phyloP scores from a whole-genome alignment of 2,888 invertebrate genomes.

The Ecdyonurus torrentis region DNA sequence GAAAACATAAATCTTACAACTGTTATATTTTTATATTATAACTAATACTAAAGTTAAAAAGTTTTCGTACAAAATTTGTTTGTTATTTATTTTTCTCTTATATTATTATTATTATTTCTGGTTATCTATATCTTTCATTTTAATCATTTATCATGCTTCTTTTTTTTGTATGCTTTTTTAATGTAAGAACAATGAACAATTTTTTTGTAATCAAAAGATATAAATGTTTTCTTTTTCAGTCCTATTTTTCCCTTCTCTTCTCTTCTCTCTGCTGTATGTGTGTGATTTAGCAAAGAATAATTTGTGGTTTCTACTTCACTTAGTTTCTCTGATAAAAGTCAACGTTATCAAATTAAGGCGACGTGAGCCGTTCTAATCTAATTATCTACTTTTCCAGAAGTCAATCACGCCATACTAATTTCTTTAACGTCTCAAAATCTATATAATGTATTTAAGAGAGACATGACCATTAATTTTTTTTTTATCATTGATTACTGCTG shows the following conservation, averaged over 20 bases:
- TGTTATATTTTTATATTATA: too few species aligned
- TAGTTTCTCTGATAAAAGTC: neutral
- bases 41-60: too few species aligned
- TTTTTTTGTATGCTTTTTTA: neutral
- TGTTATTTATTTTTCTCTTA: neutral
- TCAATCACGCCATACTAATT: neutral
- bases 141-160: neutral
- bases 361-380: neutral
- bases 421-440: neutral
- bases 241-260: too few species aligned
- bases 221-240: neutral
- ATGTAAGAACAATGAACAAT: neutral
- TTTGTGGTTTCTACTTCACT: neutral
- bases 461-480: too few species aligned
- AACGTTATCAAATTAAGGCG: neutral
- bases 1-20: too few species aligned
- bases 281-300: neutral
- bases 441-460: too few species aligned
- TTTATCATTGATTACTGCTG: too few species aligned
- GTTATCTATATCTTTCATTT: neutral
- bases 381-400: neutral
- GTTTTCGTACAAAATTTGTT: neutral
- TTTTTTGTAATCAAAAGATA: neutral
- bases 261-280: neutral
- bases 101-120: neutral